Evolutionary conservation across 2,888 invertebrate genomes (phyloP).

Genomic region (Tipula helvola): DNA sequence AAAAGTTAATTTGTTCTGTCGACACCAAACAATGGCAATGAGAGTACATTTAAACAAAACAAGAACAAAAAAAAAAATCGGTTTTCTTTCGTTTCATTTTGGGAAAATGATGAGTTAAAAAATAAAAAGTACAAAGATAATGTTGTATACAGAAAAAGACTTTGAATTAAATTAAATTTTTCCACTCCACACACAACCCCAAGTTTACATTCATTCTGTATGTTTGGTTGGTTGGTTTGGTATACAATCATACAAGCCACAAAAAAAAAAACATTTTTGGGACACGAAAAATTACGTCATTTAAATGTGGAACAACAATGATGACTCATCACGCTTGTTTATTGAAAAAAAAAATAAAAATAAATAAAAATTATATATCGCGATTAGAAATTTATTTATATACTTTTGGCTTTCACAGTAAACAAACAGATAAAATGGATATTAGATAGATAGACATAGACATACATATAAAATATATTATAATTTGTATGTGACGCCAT

Average conservation of each 20-base stretch:
- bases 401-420: background rate
- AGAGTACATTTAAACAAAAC: background rate
- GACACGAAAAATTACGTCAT: background rate
- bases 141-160: background rate
- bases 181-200: background rate
- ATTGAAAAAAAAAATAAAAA: background rate
- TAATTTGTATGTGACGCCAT: background rate
- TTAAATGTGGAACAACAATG: background rate
- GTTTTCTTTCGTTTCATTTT: background rate
- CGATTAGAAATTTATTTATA: background rate
- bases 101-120: background rate
- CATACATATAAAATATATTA: background rate
- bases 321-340: background rate
- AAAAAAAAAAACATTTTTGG: background rate
- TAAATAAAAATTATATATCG: background rate
- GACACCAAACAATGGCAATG: background rate
- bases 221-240: background rate
- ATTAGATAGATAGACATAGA: background rate
- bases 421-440: background rate
- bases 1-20: conserved; percentile 4
- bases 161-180: background rate
- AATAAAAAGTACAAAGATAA: background rate
- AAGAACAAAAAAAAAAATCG: background rate
- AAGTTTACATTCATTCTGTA: background rate
- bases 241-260: background rate